Base-by-base conservation (phyloP, 2,888 invertebrate species). In the Formica aserva region DNA sequence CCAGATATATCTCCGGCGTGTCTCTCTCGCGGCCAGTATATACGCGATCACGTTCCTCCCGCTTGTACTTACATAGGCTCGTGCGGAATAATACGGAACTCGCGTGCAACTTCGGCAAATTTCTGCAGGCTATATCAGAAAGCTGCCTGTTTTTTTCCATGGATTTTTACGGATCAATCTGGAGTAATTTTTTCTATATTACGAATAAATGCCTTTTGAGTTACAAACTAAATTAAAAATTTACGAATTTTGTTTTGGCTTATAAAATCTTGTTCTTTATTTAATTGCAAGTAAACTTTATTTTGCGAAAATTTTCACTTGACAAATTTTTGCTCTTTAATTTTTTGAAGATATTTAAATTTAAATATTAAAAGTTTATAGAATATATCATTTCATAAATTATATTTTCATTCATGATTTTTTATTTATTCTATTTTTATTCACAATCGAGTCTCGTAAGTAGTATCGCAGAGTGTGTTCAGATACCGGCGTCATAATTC, bases 1-100 rank as follows among this genome's bases (percentile, higher is more conserved):
- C 69, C 65, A 89, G 89, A 89, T 89, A 85, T 85, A 89, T 89
- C 89, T 85, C 38, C 38, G 65, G 84, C 89, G 67, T 69, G 86
- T 80, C 76, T 86, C 83, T 67, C 84, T 78, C 82, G 78, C 77
- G 84, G 83, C 77, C 89, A 75, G 85, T 81, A 84, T 81, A 84
- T 89, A 65, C 88, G 82, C 78, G 88, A 74, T 63, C 66, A 60
- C 74, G 80, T 87, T 86, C 83, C 77, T 77, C 69, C 63, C 57
- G 57, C 69, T 85, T 87, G 85, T 87, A 87, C 66, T 48, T 76
- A 66, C 75, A 76, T 67, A 52, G 41, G 60, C 52, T 76, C 26
- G 67, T 35, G 26, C 48, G 35, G 35, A 35, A 35, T 76, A 52
- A 76, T 67, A 22, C 76, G n/a, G 52, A 67, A 66, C 18, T 52